A percentile compares a stretch with the other conserved stretches of the same genome.
Evolutionary conservation across 2,888 invertebrate genomes (phyloP).

Genomic region (Phortica okadai): DNA sequence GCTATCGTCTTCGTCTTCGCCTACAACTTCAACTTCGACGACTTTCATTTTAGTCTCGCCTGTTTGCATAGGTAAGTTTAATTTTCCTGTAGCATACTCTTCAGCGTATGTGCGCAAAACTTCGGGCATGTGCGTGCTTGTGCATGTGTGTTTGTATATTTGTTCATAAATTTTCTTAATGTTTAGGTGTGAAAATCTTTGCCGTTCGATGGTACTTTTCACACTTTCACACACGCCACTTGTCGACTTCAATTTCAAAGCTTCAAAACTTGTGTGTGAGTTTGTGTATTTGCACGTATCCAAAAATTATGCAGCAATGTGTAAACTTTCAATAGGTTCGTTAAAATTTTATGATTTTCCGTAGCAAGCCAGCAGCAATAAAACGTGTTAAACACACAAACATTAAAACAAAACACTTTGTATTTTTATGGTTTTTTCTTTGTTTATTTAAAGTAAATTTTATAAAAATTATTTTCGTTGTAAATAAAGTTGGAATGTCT

Average conservation of each 20-base stretch:
- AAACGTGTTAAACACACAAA: constrained; percentile 36
- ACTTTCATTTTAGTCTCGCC: constrained; percentile 45
- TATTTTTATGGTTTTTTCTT: background rate
- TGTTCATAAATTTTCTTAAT: constrained; percentile 67
- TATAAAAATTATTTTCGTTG: too few species aligned
- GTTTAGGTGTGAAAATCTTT: constrained; percentile 74
- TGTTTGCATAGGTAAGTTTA: constrained; percentile 73
- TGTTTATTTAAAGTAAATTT: background rate
- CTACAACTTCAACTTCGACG: constrained; percentile 23
- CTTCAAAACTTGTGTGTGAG: background rate
- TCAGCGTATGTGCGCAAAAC: constrained; percentile 50
- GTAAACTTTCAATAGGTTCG: constrained; percentile 72
- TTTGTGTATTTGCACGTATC: constrained; percentile 22
- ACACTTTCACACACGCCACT: constrained; percentile 55
- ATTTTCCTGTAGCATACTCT: constrained; percentile 70
- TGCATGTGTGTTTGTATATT: constrained; percentile 43
- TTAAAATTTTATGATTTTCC: constrained; percentile 72
- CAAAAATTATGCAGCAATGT: constrained; percentile 70
- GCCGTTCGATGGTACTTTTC: constrained; percentile 74
- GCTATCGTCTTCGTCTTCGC: constrained; percentile 46
- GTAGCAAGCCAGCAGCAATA: background rate
- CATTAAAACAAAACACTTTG: constrained; percentile 6
- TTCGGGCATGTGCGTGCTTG: constrained; percentile 28
- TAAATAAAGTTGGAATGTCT: too few species aligned
- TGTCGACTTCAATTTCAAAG: constrained; percentile 6